Percentiles rank a stretch among this genome's conserved stretches.
These are phyloP conservation scores for Eilema griseolum DNA, from an alignment of 2,888 invertebrate species.

Conservation along the genomic window DNA sequence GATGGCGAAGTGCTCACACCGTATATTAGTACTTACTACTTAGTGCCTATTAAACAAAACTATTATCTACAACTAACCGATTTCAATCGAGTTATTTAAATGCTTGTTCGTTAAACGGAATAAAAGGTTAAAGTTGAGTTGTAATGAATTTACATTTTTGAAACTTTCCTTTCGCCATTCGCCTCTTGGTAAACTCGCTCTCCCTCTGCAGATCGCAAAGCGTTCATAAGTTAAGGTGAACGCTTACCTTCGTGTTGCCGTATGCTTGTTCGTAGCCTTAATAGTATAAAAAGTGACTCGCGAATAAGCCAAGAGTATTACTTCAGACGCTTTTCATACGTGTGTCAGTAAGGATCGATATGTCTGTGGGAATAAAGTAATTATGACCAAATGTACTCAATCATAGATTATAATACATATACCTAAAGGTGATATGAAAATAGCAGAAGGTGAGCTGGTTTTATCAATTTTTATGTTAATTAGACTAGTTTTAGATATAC, in stretches of 20 bases:
- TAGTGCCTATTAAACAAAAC: neutral
- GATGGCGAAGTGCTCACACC: neutral
- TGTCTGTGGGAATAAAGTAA: neutral
- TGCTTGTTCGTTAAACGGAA: neutral
- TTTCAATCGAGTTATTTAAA: neutral
- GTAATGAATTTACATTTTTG: neutral
- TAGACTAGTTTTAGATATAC: neutral
- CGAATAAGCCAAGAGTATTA: too few relatives aligned
- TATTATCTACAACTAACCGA: neutral
- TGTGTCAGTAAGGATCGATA: neutral
- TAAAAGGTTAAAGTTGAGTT: constrained; percentile 2
- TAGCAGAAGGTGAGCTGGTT: neutral
- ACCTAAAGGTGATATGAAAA: too few relatives aligned
- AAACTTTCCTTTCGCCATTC: too few relatives aligned
- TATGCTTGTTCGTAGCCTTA: too few relatives aligned
- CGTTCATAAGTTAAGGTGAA: too few relatives aligned
- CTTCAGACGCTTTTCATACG: too few relatives aligned
- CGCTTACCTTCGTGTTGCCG: too few relatives aligned
- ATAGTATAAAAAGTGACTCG: too few relatives aligned
- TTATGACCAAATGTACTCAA: neutral
- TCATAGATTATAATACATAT: too few relatives aligned
- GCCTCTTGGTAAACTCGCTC: neutral
- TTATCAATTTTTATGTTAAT: neutral
- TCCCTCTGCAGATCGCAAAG: too few relatives aligned
- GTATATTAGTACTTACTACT: neutral